Conservation (phyloP, 2,888 invertebrate species). For the Augochlorella aurata region DNA sequence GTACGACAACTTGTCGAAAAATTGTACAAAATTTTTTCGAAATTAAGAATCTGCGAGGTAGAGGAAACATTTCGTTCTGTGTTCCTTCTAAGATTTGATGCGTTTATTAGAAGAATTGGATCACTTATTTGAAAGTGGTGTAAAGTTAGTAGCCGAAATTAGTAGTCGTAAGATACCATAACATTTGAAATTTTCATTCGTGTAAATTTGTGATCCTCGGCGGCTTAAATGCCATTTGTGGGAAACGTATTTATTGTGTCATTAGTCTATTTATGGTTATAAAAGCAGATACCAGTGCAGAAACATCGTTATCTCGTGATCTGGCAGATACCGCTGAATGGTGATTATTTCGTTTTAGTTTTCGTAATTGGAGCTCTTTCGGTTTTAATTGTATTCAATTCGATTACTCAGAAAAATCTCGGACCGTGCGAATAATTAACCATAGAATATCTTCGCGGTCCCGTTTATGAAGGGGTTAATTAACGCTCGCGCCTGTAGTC, state of each 20-base stretch:
- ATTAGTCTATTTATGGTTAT: not conserved
- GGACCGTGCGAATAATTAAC: conserved; percentile 22
- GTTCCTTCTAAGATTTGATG: no score
- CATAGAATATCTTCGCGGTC: conserved; percentile 19
- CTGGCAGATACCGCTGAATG: not conserved
- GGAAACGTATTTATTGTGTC: not conserved
- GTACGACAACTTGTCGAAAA: not conserved
- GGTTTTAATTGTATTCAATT: not conserved
- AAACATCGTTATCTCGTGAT: not conserved
- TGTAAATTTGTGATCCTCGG: not conserved
- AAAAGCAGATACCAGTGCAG: not conserved
- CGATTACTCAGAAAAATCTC: not conserved
- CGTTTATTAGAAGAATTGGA: no score
- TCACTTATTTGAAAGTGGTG: no score
- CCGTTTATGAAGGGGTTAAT: conserved; percentile 24
- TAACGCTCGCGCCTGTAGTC: conserved; percentile 18
- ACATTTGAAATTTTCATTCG: not conserved
- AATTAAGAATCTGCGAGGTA: not conserved
- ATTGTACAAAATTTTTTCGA: not conserved
- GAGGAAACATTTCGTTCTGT: not conserved
- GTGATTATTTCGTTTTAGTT: not conserved
- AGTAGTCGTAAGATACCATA: not conserved
- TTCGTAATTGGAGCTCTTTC: not conserved
- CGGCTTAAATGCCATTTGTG: not conserved
- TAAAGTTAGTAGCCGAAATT: no score